phyloP scores from a whole-genome alignment of 2,797 vertebrate species.

The Lateolabrax maculatus region DNA sequence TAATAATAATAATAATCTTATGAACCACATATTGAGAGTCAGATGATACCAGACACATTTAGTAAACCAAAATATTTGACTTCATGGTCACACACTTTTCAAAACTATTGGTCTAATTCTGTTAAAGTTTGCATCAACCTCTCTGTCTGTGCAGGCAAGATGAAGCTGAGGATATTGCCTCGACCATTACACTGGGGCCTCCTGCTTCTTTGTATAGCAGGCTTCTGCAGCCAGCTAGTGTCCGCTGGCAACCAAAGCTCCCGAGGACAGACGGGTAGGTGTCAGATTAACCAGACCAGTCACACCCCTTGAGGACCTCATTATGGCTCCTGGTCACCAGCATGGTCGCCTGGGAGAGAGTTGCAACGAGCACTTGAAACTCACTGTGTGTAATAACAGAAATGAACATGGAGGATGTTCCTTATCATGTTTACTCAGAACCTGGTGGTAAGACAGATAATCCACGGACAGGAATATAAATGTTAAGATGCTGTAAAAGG shows the following conservation, averaged over 20 bases:
- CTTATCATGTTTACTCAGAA: background rate
- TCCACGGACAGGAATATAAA: background rate
- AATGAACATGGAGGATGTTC: background rate
- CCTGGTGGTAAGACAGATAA: background rate
- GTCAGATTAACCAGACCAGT: constrained; percentile 63
- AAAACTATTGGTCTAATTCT: constrained; percentile 1
- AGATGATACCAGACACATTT: background rate
- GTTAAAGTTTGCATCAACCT: constrained; percentile 7
- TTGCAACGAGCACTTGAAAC: constrained; percentile 15
- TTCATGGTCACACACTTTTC: background rate
- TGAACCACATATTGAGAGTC: constrained; percentile 6
- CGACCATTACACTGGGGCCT: constrained; percentile 61
- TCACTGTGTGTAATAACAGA: background rate
- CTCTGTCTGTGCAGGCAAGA: constrained; percentile 56
- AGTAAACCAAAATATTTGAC: background rate
- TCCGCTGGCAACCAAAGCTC: constrained; percentile 86
- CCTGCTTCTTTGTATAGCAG: constrained; percentile 72
- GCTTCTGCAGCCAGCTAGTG: constrained; percentile 77
- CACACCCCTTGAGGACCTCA: constrained; percentile 72
- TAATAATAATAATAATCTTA: constrained; percentile 5
- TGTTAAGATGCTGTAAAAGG: background rate
- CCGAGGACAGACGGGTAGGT: constrained; percentile 77
- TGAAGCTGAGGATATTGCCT: constrained; percentile 55
- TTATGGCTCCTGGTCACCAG: constrained; percentile 80
- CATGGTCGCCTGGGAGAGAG: constrained; percentile 17